Evolutionary conservation across 2,888 invertebrate genomes (phyloP).

Genomic region (Drosophila affinis): DNA sequence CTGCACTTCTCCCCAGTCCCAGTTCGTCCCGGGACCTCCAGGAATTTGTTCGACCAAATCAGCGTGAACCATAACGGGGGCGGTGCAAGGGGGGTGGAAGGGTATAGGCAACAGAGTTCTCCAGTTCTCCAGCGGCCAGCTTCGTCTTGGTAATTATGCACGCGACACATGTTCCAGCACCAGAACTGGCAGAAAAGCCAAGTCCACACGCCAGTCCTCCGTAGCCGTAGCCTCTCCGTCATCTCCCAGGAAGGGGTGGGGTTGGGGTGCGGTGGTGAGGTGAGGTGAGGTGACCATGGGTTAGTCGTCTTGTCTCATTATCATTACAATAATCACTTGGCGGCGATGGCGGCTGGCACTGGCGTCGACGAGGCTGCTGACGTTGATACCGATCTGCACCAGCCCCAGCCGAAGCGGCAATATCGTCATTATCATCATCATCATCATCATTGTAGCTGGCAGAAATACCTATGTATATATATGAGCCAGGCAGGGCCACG

Average conservation of each 20-base stretch:
- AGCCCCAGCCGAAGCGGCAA: conserved; percentile 2
- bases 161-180: conserved; percentile 71
- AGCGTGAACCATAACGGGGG: conserved; percentile 72
- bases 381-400: conserved; percentile 60
- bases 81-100: not conserved
- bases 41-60: conserved; percentile 52
- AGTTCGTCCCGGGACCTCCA: not conserved
- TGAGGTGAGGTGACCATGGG: conserved; percentile 36
- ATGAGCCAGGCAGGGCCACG: conserved; percentile 16
- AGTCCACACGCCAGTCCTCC: not conserved
- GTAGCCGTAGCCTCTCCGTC: too few relatives aligned
- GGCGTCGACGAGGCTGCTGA: conserved; percentile 57
- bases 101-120: not conserved
- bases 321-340: conserved; percentile 75
- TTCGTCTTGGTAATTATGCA: conserved; percentile 64
- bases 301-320: conserved; percentile 67
- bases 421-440: conserved; percentile 28
- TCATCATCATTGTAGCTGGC: conserved; percentile 6
- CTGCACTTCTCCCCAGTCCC: conserved; percentile 10
- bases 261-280: too few relatives aligned
- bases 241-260: too few relatives aligned
- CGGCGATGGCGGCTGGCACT: conserved; percentile 37
- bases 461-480: conserved; percentile 10
- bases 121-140: conserved; percentile 40
- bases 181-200: conserved; percentile 24